phyloP scores from a whole-genome alignment of 2,113 vertebrate species.

The Lampris megalopsis region DNA sequence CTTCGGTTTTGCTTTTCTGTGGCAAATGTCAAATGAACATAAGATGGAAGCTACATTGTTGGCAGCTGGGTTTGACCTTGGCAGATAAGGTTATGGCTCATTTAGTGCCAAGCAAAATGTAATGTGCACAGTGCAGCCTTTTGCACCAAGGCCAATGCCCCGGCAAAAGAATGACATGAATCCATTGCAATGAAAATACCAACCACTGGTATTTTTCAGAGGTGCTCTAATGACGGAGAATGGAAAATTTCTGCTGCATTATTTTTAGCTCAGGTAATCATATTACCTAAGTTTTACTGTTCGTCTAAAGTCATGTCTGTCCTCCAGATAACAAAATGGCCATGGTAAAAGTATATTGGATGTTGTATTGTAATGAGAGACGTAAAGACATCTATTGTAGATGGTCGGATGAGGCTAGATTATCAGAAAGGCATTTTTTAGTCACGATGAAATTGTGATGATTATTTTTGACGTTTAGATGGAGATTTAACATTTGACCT shows the following conservation, averaged over 20 bases:
- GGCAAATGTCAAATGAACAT: conserved; percentile 24
- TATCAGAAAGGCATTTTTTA: too few relatives aligned
- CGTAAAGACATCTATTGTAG: too few relatives aligned
- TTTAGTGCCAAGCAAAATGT: conserved; percentile 16
- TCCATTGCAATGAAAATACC: conserved; percentile 1
- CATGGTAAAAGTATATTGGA: too few relatives aligned
- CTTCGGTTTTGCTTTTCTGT: neutral
- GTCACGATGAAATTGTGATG: too few relatives aligned
- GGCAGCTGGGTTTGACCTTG: conserved; percentile 26
- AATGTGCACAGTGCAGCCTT: conserved; percentile 14
- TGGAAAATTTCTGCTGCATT: neutral
- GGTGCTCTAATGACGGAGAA: neutral
- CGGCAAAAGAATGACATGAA: neutral
- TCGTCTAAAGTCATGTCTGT: too few relatives aligned
- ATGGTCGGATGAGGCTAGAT: too few relatives aligned
- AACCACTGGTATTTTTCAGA: neutral
- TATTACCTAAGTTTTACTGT: too few relatives aligned
- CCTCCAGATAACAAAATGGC: too few relatives aligned
- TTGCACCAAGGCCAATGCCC: neutral
- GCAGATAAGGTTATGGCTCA: conserved; percentile 34
- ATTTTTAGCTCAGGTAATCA: neutral
- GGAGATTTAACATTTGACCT: too few relatives aligned
- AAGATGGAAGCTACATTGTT: conserved; percentile 1
- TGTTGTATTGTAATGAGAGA: too few relatives aligned
- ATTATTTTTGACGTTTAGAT: too few relatives aligned